Evolutionary conservation across 2,113 vertebrate genomes (phyloP).

Genomic region (Toxotes jaculatrix): DNA sequence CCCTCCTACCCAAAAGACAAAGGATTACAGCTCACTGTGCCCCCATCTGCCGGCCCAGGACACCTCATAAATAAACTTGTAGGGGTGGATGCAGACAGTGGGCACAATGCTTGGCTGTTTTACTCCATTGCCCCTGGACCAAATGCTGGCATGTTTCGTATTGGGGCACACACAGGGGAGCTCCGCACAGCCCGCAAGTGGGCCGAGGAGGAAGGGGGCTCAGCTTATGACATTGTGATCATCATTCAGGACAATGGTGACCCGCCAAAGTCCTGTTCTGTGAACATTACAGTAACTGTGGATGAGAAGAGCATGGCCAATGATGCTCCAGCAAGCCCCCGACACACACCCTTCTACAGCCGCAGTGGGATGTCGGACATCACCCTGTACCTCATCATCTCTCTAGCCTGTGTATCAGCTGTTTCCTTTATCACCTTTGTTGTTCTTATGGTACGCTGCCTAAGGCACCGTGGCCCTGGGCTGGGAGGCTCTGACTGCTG

Average conservation of each 20-base stretch:
- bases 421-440: constrained; percentile 87
- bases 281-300: constrained; percentile 87
- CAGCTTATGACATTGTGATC: constrained; percentile 83
- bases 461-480: constrained; percentile 73
- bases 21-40: constrained; percentile 85
- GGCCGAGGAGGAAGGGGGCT: constrained; percentile 82
- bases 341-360: constrained; percentile 76
- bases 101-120: constrained; percentile 91
- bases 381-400: constrained; percentile 90
- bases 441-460: constrained; percentile 85
- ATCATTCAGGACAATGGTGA: constrained; percentile 89
- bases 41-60: constrained; percentile 80
- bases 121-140: constrained; percentile 85
- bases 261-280: constrained; percentile 83
- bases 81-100: constrained; percentile 90
- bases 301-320: constrained; percentile 84
- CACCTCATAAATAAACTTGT: constrained; percentile 90
- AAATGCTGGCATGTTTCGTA: constrained; percentile 86
- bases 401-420: constrained; percentile 87
- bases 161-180: constrained; percentile 88
- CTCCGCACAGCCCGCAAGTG: constrained; percentile 85
- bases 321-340: constrained; percentile 80
- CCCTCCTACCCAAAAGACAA: constrained; percentile 82
- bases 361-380: constrained; percentile 82
- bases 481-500: constrained; percentile 81